Evolutionary conservation across 2,113 vertebrate genomes (phyloP).

Genomic region (Menidia beryllina): DNA sequence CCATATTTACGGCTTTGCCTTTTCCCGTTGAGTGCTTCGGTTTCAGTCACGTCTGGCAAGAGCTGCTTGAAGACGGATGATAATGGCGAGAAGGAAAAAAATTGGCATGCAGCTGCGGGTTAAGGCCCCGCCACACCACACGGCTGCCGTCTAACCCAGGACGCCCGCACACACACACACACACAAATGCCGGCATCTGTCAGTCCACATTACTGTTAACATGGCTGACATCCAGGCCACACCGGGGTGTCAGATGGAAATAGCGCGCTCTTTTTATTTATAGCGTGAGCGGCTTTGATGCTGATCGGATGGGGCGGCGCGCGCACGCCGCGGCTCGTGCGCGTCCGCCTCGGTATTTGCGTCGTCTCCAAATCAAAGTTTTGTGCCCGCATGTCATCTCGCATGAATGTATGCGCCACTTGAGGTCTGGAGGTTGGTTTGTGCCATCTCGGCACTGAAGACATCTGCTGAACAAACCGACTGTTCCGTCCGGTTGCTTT

Average conservation of each 20-base stretch:
- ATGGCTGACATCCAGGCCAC: slow-evolving; percentile 35
- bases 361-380: slow-evolving; percentile 19
- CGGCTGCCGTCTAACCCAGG: slow-evolving; percentile 21
- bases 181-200: slow-evolving; percentile 41
- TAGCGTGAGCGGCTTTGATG: slow-evolving; percentile 59
- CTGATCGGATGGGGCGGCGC: slow-evolving; percentile 38
- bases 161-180: slow-evolving; percentile 15
- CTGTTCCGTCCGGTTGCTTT: background rate
- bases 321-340: background rate
- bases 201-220: slow-evolving; percentile 54
- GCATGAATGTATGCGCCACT: slow-evolving; percentile 10
- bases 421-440: background rate
- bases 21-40: background rate
- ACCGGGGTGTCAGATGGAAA: slow-evolving; percentile 59
- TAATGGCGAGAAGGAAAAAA: background rate
- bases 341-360: background rate
- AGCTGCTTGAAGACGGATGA: background rate
- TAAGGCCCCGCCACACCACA: slow-evolving; percentile 48
- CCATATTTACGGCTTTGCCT: too few species aligned
- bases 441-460: background rate
- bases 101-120: slow-evolving; percentile 52
- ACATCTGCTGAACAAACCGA: background rate
- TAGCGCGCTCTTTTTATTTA: slow-evolving; percentile 58
- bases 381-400: background rate
- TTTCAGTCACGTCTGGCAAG: background rate